Base-by-base conservation (phyloP, 2,113 vertebrate genomes). In the Pionites leucogaster region DNA sequence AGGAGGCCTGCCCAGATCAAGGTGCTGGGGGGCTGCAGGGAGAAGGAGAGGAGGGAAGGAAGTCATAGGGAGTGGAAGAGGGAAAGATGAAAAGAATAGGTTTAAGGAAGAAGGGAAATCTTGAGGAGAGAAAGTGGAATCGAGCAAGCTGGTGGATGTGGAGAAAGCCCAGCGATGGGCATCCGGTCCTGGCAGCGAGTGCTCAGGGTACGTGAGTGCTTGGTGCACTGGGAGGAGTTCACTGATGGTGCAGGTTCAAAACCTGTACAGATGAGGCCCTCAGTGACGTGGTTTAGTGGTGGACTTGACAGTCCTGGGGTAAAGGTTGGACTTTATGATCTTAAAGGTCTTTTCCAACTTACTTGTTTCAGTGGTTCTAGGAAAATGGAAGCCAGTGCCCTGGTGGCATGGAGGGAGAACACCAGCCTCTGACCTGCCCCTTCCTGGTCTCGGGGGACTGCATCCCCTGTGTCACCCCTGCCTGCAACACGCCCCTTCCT, bases 141-240 rank as follows among this genome's bases (percentile, higher is more conserved):
- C 8, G 17, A 55, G 14, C 37, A 27, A 39, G 35, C 15, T 22
- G 4, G 13, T 33, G 27, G 28, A 22, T 1, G 9, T 64, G 59
- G 52, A 55, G 31, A 31, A 84, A 82, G 55, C 53, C 33, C 53
- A 44, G 50, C 2, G 25, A 35, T 11, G 22, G 19, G 41, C 1
- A 0, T 13, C 47, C 20, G 49, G 29, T 29, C 9, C 24, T 1
- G 0, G 37, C 0, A 4, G 71, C 0, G 3, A 53, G 50, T 0
- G 0, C 24, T 44, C 37, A 0, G 3, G 41, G 24, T 46, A 24
- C 6, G 6, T 6, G 41, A n/a, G n/a, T 18, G 64, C n/a, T 75
- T 3, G 0, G 31, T 23, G 46, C 4, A 1, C 37, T 53, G 57
- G 46, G 31, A 49, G 5, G 4, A 55, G 53, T 4, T n/a, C 0